Percentiles rank a stretch among this genome's conserved stretches.
Evolutionary conservation across 92 coral and sea anemone species (phyloP).

Genomic region (Parazoanthus atlanticus): DNA sequence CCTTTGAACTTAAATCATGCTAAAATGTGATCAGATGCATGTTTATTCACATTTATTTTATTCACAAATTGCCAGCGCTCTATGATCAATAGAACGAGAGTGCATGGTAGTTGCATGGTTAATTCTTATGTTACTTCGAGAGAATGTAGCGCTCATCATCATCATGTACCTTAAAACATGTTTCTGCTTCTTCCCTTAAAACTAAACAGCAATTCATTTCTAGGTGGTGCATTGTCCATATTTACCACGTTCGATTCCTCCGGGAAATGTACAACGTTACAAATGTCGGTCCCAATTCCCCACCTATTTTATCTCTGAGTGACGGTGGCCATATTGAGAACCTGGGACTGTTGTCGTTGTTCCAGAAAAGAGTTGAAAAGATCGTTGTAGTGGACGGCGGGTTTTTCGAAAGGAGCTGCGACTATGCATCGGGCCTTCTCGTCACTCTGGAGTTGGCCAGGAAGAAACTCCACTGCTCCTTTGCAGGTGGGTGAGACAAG

Average conservation of each 20-base stretch:
- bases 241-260: constrained; percentile 78
- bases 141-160: too few relatives aligned
- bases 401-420: constrained; percentile 4
- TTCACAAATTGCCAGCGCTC: too few relatives aligned
- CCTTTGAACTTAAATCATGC: too few relatives aligned
- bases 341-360: constrained; percentile 70
- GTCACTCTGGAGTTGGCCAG: constrained; percentile 65
- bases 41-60: too few relatives aligned
- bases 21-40: too few relatives aligned
- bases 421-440: constrained; percentile 49
- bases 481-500: constrained; percentile 49
- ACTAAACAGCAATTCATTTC: too few relatives aligned
- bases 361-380: constrained; percentile 62
- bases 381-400: constrained; percentile 80
- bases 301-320: constrained; percentile 69
- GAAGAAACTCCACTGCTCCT: constrained; percentile 78
- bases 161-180: too few relatives aligned
- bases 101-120: too few relatives aligned
- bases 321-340: constrained; percentile 93
- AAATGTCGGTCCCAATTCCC: constrained; percentile 79
- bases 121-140: too few relatives aligned
- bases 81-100: too few relatives aligned
- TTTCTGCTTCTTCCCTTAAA: too few relatives aligned
- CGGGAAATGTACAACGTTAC: constrained; percentile 65
- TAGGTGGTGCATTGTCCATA: constrained; percentile 84